Base-by-base conservation (phyloP, 1,140 invertebrate species). In the Drosophila kikkawai region DNA sequence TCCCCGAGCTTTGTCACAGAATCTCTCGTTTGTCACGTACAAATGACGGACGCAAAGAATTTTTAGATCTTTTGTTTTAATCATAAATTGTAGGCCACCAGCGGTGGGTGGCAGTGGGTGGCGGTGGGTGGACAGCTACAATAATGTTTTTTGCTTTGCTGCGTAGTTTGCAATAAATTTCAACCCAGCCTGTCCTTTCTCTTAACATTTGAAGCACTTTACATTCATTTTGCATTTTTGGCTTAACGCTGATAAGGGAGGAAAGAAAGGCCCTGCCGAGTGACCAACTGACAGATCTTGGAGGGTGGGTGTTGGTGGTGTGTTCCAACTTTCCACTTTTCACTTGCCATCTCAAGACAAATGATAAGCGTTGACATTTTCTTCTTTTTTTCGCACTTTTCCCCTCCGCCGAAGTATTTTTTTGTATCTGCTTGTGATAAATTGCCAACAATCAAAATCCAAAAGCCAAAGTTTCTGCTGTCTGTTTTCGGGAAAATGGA, bases 191-290 rank as follows among this genome's bases (percentile, higher is more conserved):
- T 13, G 19, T 39, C 60, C 63, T 19, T 45, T 47, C 29, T 22
- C 13, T 44, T 45, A 56, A 50, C 9, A 65, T 45, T 45, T 50
- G 7, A 57, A 75, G 63, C 65, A 67, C 63, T 83, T 83, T 74
- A 80, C 80, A 87, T 87, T 87, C 79, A 87, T 88, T 87, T 88
- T 80, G 84, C 76, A 88, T 87, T 88, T 87, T 60, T 79, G 66
- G 67, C 66, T 60, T 80, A 65, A 22, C 67, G 75, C 81, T 87
- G 66, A 55, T 83, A 47, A 11, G 34, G 12, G 36, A 36, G 13
- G 11, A 7, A 13, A 12, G 11, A 7, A 13, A 12, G 15, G 17
- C 19, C 12, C 7, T 34, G 41, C 34, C 3, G 75, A 80, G 65
- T 58, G 78, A 68, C 56, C 57, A 61, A 32, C 48, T 74, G 76